A percentile compares a stretch with the other conserved stretches of the same genome.
These are phyloP conservation scores for Auanema sp. DNA, from an alignment of 2,888 invertebrate genomes.

Conservation along the genomic window DNA sequence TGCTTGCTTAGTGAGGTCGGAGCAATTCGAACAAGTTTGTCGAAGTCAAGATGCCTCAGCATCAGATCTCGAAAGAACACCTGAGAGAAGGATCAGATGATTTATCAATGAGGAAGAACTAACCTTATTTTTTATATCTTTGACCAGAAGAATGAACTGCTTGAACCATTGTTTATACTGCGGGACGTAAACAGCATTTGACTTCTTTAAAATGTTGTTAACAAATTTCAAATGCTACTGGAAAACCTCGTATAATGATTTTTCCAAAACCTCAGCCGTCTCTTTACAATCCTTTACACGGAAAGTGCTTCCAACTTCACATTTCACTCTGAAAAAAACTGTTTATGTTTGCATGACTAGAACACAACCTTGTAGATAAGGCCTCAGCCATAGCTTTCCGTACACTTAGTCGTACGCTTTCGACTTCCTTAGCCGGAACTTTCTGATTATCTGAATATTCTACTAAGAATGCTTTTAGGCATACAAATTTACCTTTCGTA, in stretches of 20 bases:
- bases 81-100: background rate
- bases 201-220: background rate
- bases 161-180: constrained; percentile 22
- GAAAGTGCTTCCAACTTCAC: constrained; percentile 16
- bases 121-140: constrained; percentile 22
- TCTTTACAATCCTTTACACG: constrained; percentile 22
- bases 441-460: constrained; percentile 9
- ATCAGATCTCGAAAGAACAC: too few species aligned
- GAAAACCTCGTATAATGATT: constrained; percentile 21
- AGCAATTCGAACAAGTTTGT: too few species aligned
- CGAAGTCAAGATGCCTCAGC: too few species aligned
- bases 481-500: too few species aligned
- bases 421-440: constrained; percentile 26
- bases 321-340: constrained; percentile 14
- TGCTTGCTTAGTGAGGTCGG: too few species aligned
- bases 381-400: constrained; percentile 15
- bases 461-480: too few species aligned
- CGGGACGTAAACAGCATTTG: background rate
- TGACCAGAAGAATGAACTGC: constrained; percentile 15
- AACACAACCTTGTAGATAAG: constrained; percentile 12
- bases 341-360: background rate
- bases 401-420: constrained; percentile 19
- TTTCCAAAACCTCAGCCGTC: constrained; percentile 21
- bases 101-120: background rate
- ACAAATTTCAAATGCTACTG: background rate